A percentile compares a stretch with the other conserved stretches of the same genome.
phyloP scores from a whole-genome alignment of 2,888 invertebrate species.

The Villa cingulata region DNA sequence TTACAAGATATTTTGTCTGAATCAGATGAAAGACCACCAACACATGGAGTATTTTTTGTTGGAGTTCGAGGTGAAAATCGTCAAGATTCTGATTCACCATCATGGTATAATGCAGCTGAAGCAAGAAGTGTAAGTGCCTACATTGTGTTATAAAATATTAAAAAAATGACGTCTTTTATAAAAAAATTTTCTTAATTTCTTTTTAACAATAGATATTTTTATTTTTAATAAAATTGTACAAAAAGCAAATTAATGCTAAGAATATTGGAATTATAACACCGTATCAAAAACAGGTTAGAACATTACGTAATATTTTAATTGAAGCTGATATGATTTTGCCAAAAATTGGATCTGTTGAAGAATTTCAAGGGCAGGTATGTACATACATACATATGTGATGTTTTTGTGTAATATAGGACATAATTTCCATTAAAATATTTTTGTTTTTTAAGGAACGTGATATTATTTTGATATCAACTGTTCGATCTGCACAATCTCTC shows the following conservation, averaged over 20 bases:
- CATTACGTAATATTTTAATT: slow-evolving; percentile 28
- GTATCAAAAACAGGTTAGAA: slow-evolving; percentile 72
- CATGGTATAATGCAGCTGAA: slow-evolving; percentile 83
- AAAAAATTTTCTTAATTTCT: slow-evolving; percentile 15
- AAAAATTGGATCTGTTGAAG: slow-evolving; percentile 70
- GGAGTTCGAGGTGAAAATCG: slow-evolving; percentile 55
- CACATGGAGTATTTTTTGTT: slow-evolving; percentile 47
- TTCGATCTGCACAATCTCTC: slow-evolving; percentile 39
- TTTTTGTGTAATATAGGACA: too few species aligned
- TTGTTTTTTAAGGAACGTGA: slow-evolving; percentile 27
- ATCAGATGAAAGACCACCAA: slow-evolving; percentile 17
- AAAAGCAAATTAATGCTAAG: slow-evolving; percentile 42
- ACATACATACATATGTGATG: too few species aligned
- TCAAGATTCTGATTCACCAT: slow-evolving; percentile 65
- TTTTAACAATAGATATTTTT: slow-evolving; percentile 36
- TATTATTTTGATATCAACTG: slow-evolving; percentile 60
- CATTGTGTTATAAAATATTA: neutral
- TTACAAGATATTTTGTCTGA: slow-evolving; percentile 24
- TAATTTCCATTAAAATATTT: neutral
- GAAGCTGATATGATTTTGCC: slow-evolving; percentile 39
- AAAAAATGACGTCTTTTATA: neutral
- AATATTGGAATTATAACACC: slow-evolving; percentile 80
- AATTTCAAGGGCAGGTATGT: slow-evolving; percentile 71
- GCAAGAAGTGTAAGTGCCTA: slow-evolving; percentile 22
- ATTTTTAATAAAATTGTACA: slow-evolving; percentile 48